Base-by-base conservation (phyloP, 1,140 invertebrate genomes). In the Brachionus sp. region DNA sequence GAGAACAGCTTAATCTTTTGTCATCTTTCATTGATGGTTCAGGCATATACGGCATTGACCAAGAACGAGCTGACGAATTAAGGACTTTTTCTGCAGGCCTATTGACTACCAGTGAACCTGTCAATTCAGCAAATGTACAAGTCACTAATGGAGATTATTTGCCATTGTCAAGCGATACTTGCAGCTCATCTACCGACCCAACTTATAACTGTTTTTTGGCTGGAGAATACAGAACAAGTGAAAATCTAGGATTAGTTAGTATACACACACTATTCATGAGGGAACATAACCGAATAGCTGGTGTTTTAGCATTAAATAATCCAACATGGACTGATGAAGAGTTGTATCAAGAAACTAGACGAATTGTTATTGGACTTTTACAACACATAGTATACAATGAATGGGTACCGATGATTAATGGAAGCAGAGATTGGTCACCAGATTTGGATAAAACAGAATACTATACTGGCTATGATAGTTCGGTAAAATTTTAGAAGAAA, bases 381-480 rank as follows among this genome's bases (percentile, higher is more conserved):
- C 95, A 98, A 88, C 95, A 97, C 85, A 93, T 98, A 64, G 95
- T 95, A 0, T 97, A 93, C 88, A 96, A 95, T 86, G 95, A 98
- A 89, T 98, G 95, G 88, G 88, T 98, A 70, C 96, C 96, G 16
- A 94, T 97, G 86, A 89, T 98, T 6, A 90, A 97, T 5, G 95
- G 95, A 19, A 44, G 33, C 44, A 19, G 5, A 39, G 46, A 19
- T 50, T 68, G 33, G 23, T 57, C 35, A 12, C 77, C 77, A 10
- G 19, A 39, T 46, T 46, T 75, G 37, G 37, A 23, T 46, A 29
- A 25, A 1, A 57, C 16, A 1, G 29, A 23, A 19, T 64, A 42
- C 3, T 78, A 37, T 23, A 42, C 46, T 57, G 77, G 77, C 7
- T 75, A 75, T 46, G 25, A 75, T 46, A 75, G 25, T 9, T 23